phyloP scores from a whole-genome alignment of 2,113 vertebrate species.

The Notothenia coriiceps region DNA sequence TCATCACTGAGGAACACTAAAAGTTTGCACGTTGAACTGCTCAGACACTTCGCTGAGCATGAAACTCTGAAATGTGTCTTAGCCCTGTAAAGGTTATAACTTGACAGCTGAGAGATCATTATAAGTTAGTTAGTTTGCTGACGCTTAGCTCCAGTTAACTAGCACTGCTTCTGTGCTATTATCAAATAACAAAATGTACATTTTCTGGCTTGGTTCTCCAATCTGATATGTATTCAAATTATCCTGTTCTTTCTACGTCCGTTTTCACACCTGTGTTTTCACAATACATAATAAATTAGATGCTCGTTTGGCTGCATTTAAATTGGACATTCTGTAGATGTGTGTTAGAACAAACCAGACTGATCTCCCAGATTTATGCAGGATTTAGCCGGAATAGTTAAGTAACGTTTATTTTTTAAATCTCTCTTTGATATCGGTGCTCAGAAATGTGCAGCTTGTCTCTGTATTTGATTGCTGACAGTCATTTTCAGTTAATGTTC shows the following conservation, averaged over 20 bases:
- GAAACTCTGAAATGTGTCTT: conserved; percentile 20
- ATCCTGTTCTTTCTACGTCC: not conserved
- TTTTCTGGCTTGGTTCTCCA: not conserved
- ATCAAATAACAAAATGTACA: not conserved
- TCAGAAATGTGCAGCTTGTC: not conserved
- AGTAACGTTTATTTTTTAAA: not conserved
- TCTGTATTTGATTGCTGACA: not conserved
- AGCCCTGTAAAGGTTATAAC: not conserved
- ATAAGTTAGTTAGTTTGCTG: not conserved
- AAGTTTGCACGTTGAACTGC: conserved; percentile 12
- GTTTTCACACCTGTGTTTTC: conserved; percentile 14
- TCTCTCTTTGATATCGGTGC: not conserved
- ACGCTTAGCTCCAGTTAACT: not conserved
- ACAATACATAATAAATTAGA: conserved; percentile 25
- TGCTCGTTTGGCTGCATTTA: conserved; percentile 23
- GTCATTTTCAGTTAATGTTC: conserved; percentile 9
- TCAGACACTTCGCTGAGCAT: not conserved
- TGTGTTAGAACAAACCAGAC: not conserved
- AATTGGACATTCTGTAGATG: conserved; percentile 23
- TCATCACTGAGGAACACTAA: conserved; percentile 41
- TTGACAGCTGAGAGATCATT: not conserved
- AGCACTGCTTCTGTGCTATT: not conserved
- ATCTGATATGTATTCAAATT: not conserved
- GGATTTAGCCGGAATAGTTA: not conserved
- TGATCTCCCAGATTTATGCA: not conserved